Evolutionary conservation across 2,888 invertebrate species (phyloP).

Genomic region (Deroplatys truncata): DNA sequence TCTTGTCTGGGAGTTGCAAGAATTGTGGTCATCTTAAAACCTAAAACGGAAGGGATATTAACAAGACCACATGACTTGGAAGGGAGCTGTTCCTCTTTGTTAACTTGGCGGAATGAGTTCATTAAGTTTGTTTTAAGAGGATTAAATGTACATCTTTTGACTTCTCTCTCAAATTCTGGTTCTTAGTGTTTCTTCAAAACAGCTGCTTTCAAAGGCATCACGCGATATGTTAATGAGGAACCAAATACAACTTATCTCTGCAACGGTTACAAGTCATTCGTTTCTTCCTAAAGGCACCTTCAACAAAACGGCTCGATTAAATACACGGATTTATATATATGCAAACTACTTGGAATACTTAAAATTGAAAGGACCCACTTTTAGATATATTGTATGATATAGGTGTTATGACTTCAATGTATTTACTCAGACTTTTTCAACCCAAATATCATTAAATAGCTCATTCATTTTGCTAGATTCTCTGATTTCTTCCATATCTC

Average conservation of each 20-base stretch:
- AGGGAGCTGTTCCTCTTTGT: neutral
- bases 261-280: too few species aligned
- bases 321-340: too few species aligned
- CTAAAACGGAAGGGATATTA: neutral
- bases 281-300: too few species aligned
- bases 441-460: too few species aligned
- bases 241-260: neutral
- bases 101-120: neutral
- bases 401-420: too few species aligned
- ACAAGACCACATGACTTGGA: slow-evolving; percentile 1
- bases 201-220: neutral
- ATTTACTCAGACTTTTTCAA: too few species aligned
- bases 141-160: neutral
- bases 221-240: neutral
- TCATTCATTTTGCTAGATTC: too few species aligned
- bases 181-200: neutral
- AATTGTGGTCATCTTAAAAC: slow-evolving; percentile 1
- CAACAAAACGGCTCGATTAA: too few species aligned
- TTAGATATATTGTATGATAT: too few species aligned
- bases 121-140: neutral
- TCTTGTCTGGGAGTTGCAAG: neutral
- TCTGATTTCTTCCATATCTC: too few species aligned
- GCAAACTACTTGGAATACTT: too few species aligned
- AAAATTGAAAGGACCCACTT: too few species aligned
- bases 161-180: neutral